phyloP scores from a whole-genome alignment of 2,888 invertebrate species.

The Melinaea menophilus region DNA sequence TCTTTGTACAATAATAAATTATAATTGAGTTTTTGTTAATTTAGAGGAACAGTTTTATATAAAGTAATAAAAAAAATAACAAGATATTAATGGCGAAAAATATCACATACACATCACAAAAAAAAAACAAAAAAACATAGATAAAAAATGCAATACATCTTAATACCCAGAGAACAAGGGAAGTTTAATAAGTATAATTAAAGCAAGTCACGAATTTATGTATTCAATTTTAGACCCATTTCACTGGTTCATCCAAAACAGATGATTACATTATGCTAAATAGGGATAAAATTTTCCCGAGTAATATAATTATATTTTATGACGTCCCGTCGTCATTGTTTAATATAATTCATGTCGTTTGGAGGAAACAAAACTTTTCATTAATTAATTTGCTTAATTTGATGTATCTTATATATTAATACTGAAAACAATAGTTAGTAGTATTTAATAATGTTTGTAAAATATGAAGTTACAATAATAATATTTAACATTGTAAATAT shows the following conservation, averaged over 20 bases:
- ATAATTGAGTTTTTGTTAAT: too few species aligned
- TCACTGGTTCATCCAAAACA: constrained; percentile 11
- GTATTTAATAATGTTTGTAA: too few species aligned
- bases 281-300: not conserved
- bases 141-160: not conserved
- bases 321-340: not conserved
- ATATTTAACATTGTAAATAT: too few species aligned
- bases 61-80: too few species aligned
- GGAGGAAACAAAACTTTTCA: not conserved
- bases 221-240: constrained; percentile 13
- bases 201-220: constrained; percentile 10
- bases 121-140: not conserved
- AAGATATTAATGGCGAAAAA: too few species aligned
- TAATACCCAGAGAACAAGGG: not conserved
- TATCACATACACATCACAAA: not conserved
- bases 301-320: constrained; percentile 6
- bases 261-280: constrained; percentile 19
- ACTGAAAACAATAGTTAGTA: too few species aligned
- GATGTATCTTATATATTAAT: too few species aligned
- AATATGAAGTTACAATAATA: too few species aligned
- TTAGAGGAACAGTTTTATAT: too few species aligned
- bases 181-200: constrained; percentile 2
- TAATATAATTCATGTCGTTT: not conserved
- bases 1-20: too few species aligned
- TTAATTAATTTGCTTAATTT: not conserved